These are phyloP conservation scores for Meteorus sp. DNA, from an alignment of 1,140 invertebrate species.

Conservation along the genomic window DNA sequence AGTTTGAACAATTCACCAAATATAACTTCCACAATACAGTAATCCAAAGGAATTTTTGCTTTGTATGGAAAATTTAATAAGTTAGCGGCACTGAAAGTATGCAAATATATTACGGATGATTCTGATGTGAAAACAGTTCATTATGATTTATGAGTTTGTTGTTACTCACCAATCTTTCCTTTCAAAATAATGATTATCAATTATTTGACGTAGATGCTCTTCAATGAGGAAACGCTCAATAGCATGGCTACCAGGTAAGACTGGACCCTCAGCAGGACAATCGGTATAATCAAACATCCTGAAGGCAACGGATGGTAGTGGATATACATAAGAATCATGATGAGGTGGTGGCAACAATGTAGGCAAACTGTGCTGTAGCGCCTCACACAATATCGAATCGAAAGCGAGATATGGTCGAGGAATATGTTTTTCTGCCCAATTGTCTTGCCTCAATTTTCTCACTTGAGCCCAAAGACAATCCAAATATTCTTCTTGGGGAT, in stretches of 20 bases:
- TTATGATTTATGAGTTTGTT: neutral
- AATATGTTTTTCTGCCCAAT: constrained; percentile 98
- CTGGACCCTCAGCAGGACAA: constrained; percentile 80
- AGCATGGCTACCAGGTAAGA: constrained; percentile 92
- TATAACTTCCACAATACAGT: constrained; percentile 97
- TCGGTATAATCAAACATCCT: constrained; percentile 99
- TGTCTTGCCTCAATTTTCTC: constrained; percentile 87
- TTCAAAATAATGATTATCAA: constrained; percentile 86
- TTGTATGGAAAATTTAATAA: constrained; percentile 92
- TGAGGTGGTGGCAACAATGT: constrained; percentile 87
- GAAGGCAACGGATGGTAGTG: constrained; percentile 88
- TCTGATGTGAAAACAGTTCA: neutral
- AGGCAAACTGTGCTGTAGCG: constrained; percentile 93
- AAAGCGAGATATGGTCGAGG: constrained; percentile 93
- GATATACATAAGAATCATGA: constrained; percentile 85
- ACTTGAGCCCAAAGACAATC: constrained; percentile 98
- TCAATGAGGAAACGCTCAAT: constrained; percentile 98
- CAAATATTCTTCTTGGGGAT: constrained; percentile 97
- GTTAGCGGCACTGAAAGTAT: constrained; percentile 73
- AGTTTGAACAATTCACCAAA: constrained; percentile 94
- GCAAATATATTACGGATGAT: constrained; percentile 21
- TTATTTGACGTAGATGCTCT: constrained; percentile 93
- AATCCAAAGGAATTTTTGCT: constrained; percentile 94
- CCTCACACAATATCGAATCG: constrained; percentile 92
- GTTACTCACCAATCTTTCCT: constrained; percentile 85